phyloP scores from a whole-genome alignment of 2,797 vertebrate species.

The Peromyscus eremicus region DNA sequence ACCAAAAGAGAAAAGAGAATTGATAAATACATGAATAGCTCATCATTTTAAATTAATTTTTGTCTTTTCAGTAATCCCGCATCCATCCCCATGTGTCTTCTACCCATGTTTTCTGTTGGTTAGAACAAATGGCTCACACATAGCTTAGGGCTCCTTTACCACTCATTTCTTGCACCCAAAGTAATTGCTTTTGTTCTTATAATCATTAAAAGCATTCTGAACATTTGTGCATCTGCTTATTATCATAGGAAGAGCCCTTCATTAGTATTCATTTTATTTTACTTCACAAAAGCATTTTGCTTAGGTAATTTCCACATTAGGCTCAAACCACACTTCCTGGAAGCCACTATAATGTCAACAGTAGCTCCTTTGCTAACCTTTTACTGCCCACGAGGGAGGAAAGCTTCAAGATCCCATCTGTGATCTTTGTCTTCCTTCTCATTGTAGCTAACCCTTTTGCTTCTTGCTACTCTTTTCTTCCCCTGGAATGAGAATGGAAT shows the following conservation, averaged over 20 bases:
- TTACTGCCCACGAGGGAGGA: not conserved
- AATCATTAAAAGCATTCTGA: not conserved
- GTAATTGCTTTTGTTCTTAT: not conserved
- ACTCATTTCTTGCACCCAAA: not conserved
- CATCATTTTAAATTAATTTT: not conserved
- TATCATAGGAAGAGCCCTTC: not conserved
- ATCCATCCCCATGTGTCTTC: not conserved
- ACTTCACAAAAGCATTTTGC: not conserved
- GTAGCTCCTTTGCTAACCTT: no score
- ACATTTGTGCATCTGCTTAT: not conserved
- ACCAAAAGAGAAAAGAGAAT: not conserved
- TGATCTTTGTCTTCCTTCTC: not conserved
- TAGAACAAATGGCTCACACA: no score
- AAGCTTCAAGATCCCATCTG: not conserved
- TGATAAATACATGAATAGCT: not conserved
- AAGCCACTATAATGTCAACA: fast-evolving
- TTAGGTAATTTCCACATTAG: not conserved
- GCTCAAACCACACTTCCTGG: not conserved
- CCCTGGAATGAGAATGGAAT: not conserved
- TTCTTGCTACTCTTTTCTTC: not conserved
- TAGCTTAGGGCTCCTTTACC: not conserved
- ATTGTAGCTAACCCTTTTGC: not conserved
- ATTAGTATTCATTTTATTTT: not conserved
- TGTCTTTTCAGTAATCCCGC: not conserved
- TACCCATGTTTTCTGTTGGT: not conserved